phyloP scores from a whole-genome alignment of 2,888 invertebrate species.

The Abrostola triplasia region DNA sequence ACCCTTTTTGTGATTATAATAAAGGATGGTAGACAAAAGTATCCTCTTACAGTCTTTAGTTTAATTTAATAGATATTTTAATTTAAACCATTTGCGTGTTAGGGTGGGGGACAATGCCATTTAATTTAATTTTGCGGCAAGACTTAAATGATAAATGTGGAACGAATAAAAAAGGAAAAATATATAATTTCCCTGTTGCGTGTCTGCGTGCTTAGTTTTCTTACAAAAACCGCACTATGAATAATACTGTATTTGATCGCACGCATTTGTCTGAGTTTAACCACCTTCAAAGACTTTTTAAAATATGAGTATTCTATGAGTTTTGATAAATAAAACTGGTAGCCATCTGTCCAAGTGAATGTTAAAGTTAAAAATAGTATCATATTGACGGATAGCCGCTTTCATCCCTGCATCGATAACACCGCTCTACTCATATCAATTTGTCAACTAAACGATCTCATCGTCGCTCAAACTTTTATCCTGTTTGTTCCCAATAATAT shows the following conservation, averaged over 20 bases:
- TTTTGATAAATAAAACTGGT: not conserved
- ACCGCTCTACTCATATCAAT: conserved; percentile 1
- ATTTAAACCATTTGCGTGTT: conserved; percentile 52
- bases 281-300: not conserved
- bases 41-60: conserved; percentile 37
- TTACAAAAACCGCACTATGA: conserved; percentile 7
- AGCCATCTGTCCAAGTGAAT: not conserved
- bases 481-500: not conserved
- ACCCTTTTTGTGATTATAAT: conserved; percentile 27
- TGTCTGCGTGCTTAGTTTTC: conserved; percentile 8
- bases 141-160: conserved; percentile 51
- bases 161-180: conserved; percentile 30
- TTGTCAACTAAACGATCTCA: not conserved
- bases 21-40: conserved; percentile 37
- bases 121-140: conserved; percentile 63
- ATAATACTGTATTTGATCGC: not conserved
- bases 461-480: not conserved
- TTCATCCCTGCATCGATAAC: conserved; percentile 3
- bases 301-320: not conserved
- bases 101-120: conserved; percentile 50
- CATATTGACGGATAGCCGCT: not conserved
- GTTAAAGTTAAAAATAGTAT: not conserved
- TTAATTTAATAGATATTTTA: conserved; percentile 52
- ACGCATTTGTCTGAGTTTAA: not conserved
- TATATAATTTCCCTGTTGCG: conserved; percentile 12